Evolutionary conservation across 2,888 invertebrate species (phyloP).

Genomic region (Tethea ocularis): DNA sequence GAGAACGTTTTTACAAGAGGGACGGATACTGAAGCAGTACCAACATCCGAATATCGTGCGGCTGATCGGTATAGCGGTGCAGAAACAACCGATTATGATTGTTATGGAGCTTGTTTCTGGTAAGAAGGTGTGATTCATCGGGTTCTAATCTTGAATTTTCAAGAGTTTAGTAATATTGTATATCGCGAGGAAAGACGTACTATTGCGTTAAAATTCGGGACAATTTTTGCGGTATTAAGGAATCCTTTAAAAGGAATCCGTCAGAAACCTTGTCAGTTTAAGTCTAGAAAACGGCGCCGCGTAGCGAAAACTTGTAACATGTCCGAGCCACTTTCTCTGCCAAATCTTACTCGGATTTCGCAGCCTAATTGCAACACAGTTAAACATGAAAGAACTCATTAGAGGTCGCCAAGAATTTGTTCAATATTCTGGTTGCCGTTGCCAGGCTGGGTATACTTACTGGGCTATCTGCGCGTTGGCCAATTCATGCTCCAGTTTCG

Average conservation of each 20-base stretch:
- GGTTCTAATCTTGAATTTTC: neutral
- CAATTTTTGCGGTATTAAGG: too few species aligned
- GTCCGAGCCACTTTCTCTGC: neutral
- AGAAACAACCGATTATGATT: conserved; percentile 99
- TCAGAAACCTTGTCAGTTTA: too few species aligned
- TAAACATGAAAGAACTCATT: neutral
- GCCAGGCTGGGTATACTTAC: neutral
- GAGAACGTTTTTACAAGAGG: conserved; percentile 97
- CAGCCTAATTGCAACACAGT: neutral
- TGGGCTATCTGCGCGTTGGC: neutral
- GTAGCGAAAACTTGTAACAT: neutral
- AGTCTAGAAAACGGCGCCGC: neutral
- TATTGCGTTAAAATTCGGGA: too few species aligned
- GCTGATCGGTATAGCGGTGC: conserved; percentile 98
- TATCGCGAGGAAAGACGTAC: too few species aligned
- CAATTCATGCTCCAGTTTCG: neutral
- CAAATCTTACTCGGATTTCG: neutral
- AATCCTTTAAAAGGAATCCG: too few species aligned
- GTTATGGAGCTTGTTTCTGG: conserved; percentile 98
- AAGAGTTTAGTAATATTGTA: too few species aligned
- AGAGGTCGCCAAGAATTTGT: conserved; percentile 3
- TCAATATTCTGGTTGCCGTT: neutral
- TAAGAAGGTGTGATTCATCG: conserved; percentile 39
- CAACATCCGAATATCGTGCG: conserved; percentile 98
- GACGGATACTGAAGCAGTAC: conserved; percentile 97